A percentile compares a stretch with the other conserved stretches of the same genome.
These are phyloP conservation scores for Vireo griseus DNA, from an alignment of 2,797 vertebrate species.

Conservation along the genomic window DNA sequence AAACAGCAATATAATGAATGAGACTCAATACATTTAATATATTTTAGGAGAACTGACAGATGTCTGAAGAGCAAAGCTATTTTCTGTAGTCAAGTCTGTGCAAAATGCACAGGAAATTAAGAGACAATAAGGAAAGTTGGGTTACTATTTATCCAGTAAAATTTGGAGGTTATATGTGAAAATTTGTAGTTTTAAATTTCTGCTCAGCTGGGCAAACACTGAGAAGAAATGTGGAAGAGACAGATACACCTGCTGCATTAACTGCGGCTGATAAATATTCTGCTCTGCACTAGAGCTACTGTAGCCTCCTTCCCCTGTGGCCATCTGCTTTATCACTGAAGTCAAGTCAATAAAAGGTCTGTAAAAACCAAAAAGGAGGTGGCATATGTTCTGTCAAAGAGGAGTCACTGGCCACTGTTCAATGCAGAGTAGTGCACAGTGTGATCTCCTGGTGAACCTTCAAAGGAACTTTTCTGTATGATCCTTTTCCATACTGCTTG, in stretches of 20 bases:
- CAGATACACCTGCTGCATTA: constrained; percentile 20
- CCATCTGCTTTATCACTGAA: constrained; percentile 41
- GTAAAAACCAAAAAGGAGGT: constrained; percentile 1
- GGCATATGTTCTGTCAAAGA: neutral
- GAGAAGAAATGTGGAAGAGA: neutral
- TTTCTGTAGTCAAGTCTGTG: neutral
- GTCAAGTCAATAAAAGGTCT: constrained; percentile 31
- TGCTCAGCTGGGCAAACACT: neutral
- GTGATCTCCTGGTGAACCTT: constrained; percentile 20
- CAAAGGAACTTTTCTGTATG: constrained; percentile 2
- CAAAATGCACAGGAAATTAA: neutral
- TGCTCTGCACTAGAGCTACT: neutral
- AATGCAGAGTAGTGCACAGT: neutral
- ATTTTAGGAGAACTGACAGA: neutral
- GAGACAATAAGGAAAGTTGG: neutral
- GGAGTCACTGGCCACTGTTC: neutral
- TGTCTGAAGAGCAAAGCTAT: neutral
- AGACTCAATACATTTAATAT: neutral
- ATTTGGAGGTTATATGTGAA: neutral
- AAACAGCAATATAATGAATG: neutral
- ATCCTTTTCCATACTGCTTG: neutral
- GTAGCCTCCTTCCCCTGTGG: neutral
- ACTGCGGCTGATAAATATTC: constrained; percentile 10
- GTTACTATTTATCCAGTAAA: neutral
- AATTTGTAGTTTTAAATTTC: neutral